Evolutionary conservation across 2,888 invertebrate species (phyloP).

Genomic region (Bruchidius siliquastri): DNA sequence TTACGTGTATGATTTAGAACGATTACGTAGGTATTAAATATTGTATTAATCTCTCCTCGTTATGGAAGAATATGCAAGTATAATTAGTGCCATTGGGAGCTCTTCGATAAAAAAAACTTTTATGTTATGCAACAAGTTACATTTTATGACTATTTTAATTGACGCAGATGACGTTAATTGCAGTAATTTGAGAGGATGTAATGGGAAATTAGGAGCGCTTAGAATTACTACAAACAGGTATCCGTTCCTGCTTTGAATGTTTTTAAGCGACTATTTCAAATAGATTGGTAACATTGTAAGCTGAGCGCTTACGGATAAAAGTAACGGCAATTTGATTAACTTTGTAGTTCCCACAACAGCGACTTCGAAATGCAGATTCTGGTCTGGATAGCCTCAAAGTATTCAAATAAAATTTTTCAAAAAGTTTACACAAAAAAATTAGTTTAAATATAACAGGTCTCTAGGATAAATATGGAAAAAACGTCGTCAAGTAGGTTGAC

Average conservation of each 20-base stretch:
- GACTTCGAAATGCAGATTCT: no score
- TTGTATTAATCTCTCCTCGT: neutral
- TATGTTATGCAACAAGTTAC: neutral
- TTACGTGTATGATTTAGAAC: neutral
- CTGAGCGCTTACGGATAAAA: neutral
- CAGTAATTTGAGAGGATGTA: neutral
- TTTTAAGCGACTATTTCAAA: neutral
- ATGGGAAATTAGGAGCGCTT: neutral
- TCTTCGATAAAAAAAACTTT: neutral
- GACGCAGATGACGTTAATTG: neutral
- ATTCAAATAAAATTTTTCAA: no score
- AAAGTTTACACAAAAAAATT: no score
- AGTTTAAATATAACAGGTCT: no score
- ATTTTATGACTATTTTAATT: neutral
- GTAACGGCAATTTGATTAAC: no score
- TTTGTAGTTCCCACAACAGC: no score
- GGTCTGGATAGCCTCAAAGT: no score
- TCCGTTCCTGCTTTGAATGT: neutral
- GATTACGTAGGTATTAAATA: neutral
- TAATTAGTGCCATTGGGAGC: neutral
- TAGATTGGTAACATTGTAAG: neutral
- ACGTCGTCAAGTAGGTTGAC: no score
- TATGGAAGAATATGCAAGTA: neutral
- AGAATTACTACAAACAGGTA: neutral
- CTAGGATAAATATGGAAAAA: no score